Evolutionary conservation across 2,888 invertebrate species (phyloP).

Genomic region (Eupithecia vulgata): DNA sequence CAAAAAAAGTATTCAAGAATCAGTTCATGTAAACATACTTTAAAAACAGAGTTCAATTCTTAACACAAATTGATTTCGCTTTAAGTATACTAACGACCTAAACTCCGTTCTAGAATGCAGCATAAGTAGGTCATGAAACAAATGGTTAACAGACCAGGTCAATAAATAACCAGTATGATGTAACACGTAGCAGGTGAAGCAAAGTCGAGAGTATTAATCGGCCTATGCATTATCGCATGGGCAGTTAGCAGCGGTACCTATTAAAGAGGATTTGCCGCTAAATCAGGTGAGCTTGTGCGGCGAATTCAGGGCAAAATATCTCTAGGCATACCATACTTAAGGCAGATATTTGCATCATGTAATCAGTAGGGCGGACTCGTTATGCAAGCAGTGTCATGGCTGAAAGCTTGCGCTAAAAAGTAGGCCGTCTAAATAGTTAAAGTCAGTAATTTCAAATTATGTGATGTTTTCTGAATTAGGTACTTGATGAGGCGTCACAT

Average conservation of each 20-base stretch:
- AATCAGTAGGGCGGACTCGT: not conserved
- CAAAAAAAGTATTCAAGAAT: not conserved
- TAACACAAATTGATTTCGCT: not conserved
- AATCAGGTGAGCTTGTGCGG: constrained; percentile 6
- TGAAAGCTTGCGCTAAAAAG: constrained; percentile 2
- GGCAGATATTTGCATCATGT: not conserved
- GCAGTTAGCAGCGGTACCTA: constrained; percentile 5
- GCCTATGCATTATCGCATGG: constrained; percentile 14
- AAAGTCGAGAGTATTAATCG: constrained; percentile 11
- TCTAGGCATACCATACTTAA: not conserved
- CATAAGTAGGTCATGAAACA: not conserved
- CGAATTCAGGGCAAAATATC: not conserved
- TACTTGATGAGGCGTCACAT: not conserved
- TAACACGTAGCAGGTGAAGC: constrained; percentile 10
- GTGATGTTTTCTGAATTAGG: not conserved
- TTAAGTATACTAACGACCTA: not conserved
- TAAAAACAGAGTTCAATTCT: not conserved
- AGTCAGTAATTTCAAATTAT: not conserved
- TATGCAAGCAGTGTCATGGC: constrained; percentile 4
- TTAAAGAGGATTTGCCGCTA: constrained; percentile 16
- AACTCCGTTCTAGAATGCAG: not conserved
- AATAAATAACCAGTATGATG: constrained; percentile 14
- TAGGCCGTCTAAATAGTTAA: not conserved
- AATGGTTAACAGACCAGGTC: not conserved
- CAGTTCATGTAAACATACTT: too few relatives aligned